Conservation (phyloP, 2,113 vertebrate species). For the Garra rufa region DNA sequence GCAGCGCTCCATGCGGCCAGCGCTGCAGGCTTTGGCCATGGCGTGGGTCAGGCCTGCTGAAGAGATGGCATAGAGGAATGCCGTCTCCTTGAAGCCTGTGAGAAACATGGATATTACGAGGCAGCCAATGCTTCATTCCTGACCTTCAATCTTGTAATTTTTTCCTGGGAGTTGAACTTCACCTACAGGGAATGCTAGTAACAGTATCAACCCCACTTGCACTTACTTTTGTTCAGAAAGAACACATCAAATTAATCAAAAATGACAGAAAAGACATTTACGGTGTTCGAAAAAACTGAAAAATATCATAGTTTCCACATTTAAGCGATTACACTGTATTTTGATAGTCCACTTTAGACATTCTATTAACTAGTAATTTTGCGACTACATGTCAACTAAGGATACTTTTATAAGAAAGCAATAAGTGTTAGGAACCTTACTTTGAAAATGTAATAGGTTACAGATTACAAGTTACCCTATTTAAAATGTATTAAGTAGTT, state of each 20-base stretch:
- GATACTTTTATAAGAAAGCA: no score
- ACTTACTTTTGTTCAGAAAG: not conserved
- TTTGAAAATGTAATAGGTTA: no score
- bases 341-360: no score
- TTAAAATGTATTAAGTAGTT: no score
- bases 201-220: not conserved
- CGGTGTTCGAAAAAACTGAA: not conserved
- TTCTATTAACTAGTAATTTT: no score
- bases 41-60: conserved; percentile 93
- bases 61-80: conserved; percentile 95
- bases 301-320: not conserved
- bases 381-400: no score
- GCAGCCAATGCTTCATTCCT: not conserved
- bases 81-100: conserved; percentile 96
- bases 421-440: no score
- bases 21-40: conserved; percentile 95
- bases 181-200: not conserved
- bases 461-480: no score
- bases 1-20: conserved; percentile 96
- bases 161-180: not conserved
- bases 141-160: not conserved
- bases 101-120: not conserved
- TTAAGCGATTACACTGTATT: no score
- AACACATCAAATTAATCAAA: not conserved
- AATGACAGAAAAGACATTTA: not conserved